phyloP scores from a whole-genome alignment of 2,797 vertebrate genomes.

The Podargus strigoides region DNA sequence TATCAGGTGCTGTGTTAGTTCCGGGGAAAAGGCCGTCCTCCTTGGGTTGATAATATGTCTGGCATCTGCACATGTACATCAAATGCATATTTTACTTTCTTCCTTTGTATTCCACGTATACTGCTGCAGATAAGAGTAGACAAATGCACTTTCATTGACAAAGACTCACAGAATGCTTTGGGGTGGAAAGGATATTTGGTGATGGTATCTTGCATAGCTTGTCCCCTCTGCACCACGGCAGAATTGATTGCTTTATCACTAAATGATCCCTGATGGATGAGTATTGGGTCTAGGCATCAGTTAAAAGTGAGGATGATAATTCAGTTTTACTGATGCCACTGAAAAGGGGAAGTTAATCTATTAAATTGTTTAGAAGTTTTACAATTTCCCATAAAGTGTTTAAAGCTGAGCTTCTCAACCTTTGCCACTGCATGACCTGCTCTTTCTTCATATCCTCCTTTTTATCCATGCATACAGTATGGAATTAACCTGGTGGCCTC shows the following conservation, averaged over 20 bases:
- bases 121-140: slow-evolving; percentile 36
- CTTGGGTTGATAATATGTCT: not conserved
- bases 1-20: not conserved
- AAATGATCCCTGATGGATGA: slow-evolving; percentile 27
- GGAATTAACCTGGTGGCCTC: not conserved
- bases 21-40: not conserved
- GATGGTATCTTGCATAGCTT: slow-evolving; percentile 29
- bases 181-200: slow-evolving; percentile 20
- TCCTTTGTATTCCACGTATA: not conserved
- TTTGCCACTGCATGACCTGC: not conserved
- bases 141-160: slow-evolving; percentile 31
- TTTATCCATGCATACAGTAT: not conserved
- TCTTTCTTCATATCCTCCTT: not conserved
- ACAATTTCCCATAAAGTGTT: slow-evolving; percentile 63
- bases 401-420: slow-evolving; percentile 48
- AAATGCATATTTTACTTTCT: slow-evolving; percentile 37
- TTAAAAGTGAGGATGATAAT: slow-evolving; percentile 1
- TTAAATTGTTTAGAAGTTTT: slow-evolving; percentile 67
- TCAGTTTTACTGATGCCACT: slow-evolving; percentile 46
- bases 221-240: slow-evolving; percentile 7
- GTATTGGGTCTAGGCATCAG: slow-evolving; percentile 17
- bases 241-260: not conserved
- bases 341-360: slow-evolving; percentile 57
- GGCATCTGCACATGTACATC: not conserved
- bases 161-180: not conserved